Percentiles rank a stretch among this genome's conserved stretches.
Evolutionary conservation across 2,888 invertebrate species (phyloP).

Genomic region (Clistopyga incitator): DNA sequence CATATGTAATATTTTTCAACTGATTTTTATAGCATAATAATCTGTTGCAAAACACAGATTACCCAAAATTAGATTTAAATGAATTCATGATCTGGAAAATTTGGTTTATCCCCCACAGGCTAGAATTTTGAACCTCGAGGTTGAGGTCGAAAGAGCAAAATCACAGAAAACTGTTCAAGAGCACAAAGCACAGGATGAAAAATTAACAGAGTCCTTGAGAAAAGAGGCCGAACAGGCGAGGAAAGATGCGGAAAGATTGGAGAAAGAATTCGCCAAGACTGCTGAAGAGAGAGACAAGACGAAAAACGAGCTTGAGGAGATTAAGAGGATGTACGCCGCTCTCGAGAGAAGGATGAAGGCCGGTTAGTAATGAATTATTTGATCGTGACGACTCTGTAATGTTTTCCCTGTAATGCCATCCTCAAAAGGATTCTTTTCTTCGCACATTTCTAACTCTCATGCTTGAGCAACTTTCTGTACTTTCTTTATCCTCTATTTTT

Average conservation of each 20-base stretch:
- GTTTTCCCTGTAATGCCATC: constrained; percentile 1
- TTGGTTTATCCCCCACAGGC: constrained; percentile 83
- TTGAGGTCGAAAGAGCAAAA: constrained; percentile 91
- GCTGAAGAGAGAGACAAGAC: constrained; percentile 91
- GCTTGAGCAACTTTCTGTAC: background rate
- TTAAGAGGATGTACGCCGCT: constrained; percentile 90
- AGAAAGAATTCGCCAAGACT: constrained; percentile 91
- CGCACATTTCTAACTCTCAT: background rate
- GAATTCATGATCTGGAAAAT: background rate
- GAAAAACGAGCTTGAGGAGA: constrained; percentile 91
- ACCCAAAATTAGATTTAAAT: too few species aligned
- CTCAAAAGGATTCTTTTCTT: constrained; percentile 32
- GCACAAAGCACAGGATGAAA: constrained; percentile 86
- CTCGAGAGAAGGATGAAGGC: constrained; percentile 88
- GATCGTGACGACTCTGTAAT: background rate
- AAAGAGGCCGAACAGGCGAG: constrained; percentile 91
- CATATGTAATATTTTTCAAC: too few species aligned
- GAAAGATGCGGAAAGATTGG: constrained; percentile 92
- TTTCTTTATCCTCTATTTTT: background rate
- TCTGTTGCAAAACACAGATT: too few species aligned
- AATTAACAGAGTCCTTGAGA: constrained; percentile 89
- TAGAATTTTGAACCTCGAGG: constrained; percentile 92
- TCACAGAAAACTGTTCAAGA: constrained; percentile 80
- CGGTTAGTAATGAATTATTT: constrained; percentile 72
- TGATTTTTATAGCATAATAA: too few species aligned